These are phyloP conservation scores for Alethe castanea DNA, from an alignment of 2,113 vertebrate genomes.

Conservation along the genomic window DNA sequence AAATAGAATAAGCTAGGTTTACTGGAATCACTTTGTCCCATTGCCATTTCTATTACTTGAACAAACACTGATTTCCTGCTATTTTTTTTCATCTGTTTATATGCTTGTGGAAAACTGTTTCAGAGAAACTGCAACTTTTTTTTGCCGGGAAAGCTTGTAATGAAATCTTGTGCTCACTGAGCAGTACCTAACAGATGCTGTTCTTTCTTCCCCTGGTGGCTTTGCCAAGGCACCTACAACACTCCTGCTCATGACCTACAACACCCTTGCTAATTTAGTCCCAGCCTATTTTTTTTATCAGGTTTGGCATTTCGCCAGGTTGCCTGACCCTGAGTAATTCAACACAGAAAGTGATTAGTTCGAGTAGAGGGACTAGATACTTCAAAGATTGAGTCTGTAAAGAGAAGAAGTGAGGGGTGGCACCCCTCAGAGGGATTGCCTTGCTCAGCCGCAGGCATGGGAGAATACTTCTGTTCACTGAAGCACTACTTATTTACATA, in stretches of 20 bases:
- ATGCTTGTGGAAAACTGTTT: background rate
- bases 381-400: conserved; percentile 38
- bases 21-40: background rate
- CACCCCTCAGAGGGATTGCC: background rate
- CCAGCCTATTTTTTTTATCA: conserved; percentile 22
- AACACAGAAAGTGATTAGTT: conserved; percentile 54
- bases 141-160: background rate
- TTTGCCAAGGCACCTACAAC: conserved; percentile 47
- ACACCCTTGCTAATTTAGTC: conserved; percentile 50
- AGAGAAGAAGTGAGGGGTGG: background rate
- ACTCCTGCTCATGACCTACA: conserved; percentile 48
- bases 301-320: conserved; percentile 31
- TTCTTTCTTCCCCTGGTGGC: background rate
- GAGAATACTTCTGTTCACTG: background rate
- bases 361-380: conserved; percentile 33
- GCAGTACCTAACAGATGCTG: conserved; percentile 40
- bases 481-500: background rate
- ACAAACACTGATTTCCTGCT: background rate
- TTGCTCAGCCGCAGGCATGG: background rate
- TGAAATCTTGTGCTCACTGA: conserved; percentile 36
- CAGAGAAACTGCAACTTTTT: background rate
- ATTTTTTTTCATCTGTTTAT: background rate
- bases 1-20: background rate
- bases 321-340: conserved; percentile 38
- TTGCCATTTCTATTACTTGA: background rate